These are phyloP conservation scores for Chiloscyllium plagiosum DNA, from an alignment of 2,113 vertebrate species.

Conservation along the genomic window DNA sequence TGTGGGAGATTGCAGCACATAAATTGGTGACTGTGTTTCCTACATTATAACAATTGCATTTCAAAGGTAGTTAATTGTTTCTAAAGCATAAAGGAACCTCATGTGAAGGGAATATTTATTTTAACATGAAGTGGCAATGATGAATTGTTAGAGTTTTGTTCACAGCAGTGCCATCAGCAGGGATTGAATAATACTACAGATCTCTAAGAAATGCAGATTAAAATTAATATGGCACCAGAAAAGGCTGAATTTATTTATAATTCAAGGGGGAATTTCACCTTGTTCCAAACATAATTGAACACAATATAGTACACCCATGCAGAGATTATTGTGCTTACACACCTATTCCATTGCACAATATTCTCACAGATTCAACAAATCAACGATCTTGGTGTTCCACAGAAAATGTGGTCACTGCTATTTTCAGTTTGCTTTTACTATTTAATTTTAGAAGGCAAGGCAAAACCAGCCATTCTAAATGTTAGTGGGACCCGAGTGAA, in stretches of 20 bases:
- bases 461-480: not conserved
- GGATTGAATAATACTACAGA: not conserved
- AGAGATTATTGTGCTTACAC: not conserved
- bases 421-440: not conserved
- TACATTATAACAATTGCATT: not conserved
- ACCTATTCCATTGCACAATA: not conserved
- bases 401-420: not conserved
- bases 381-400: not conserved
- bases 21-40: not conserved
- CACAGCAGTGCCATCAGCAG: slow-evolving; percentile 3
- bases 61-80: not conserved
- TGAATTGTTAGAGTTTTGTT: not conserved
- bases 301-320: not conserved
- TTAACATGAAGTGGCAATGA: not conserved
- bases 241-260: not conserved
- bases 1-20: not conserved
- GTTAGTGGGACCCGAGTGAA: not conserved
- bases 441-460: not conserved
- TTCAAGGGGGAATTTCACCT: not conserved
- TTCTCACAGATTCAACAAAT: not conserved
- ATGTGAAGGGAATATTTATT: not conserved
- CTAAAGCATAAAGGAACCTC: not conserved
- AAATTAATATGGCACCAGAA: not conserved
- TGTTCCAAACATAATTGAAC: not conserved
- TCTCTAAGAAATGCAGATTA: not conserved